Evolutionary conservation across 2,888 invertebrate genomes (phyloP).

Genomic region (Plebejus argus): DNA sequence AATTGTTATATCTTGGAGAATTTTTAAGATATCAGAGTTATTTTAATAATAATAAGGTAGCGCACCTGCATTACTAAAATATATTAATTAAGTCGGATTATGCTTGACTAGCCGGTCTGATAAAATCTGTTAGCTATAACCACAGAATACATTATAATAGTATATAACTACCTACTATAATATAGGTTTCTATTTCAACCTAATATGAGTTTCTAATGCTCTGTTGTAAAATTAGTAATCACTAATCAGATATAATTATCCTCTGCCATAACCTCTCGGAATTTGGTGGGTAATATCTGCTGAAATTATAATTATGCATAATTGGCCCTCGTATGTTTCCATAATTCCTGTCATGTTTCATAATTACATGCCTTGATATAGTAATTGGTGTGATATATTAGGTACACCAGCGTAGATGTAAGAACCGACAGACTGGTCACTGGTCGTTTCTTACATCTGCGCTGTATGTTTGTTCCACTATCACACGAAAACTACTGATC

Average conservation of each 20-base stretch:
- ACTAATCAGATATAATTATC: not conserved
- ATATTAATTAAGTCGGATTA: too few relatives aligned
- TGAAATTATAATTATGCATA: constrained; percentile 12
- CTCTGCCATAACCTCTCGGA: not conserved
- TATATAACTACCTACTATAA: too few relatives aligned
- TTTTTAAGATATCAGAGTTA: too few relatives aligned
- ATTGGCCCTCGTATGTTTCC: not conserved
- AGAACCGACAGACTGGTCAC: not conserved
- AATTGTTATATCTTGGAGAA: too few relatives aligned
- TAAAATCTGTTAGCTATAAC: too few relatives aligned
- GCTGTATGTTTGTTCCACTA: too few relatives aligned
- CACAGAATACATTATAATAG: too few relatives aligned
- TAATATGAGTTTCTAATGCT: not conserved
- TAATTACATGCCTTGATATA: constrained; percentile 8
- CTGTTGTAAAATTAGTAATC: not conserved
- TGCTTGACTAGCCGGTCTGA: too few relatives aligned
- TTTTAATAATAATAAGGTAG: too few relatives aligned
- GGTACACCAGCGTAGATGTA: not conserved
- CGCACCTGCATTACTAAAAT: too few relatives aligned
- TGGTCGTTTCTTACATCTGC: too few relatives aligned
- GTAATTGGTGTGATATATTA: not conserved
- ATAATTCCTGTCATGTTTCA: constrained; percentile 12
- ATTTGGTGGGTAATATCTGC: not conserved
- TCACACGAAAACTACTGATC: too few relatives aligned
- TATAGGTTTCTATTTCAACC: not conserved